Evolutionary conservation across 53 echinoderm and acorn worm genomes (phyloP), one percentile per base, ranked within the genome.

Genomic region (Temnopleurus reevesii): DNA sequence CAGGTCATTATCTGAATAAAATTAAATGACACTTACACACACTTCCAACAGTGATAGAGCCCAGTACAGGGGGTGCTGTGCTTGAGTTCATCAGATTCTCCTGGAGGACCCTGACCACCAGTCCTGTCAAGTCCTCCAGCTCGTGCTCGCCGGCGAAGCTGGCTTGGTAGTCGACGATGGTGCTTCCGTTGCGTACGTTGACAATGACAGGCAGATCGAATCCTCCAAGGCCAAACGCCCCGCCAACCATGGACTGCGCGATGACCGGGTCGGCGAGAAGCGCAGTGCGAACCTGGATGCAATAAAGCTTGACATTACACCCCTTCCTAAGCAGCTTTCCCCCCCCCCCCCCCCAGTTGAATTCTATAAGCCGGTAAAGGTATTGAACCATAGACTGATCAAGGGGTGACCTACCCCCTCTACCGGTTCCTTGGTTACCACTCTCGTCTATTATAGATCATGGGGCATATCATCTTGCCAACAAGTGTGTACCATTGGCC

Each of bases 161-260:
- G 12, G 86, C 86, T 30, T 60, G 61, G 63, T 86, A 86, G 46
- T 86, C 86, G 1, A 86, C 63, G 60, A 86, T 60, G 25, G 27
- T 43, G 15, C 86, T 86, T 12, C 86, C 86, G 15, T 59, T 59
- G 24, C 86, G 59, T 26, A 46, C 45, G 30, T 86, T 60, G 60
- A 61, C 25, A 36, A 86, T 86, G 27, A 7, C 9, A n/a, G 71
- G 71, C 8, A 41, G 5, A 41, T 71, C 41, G 23, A n/a, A 58
- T 34, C 63, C 34, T 31, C 63, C 46, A 5, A 7, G 24, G 44
- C 46, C 77, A 8, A 31, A 25, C 0, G 29, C 18, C 15, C 80
- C 51, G 43, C 80, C 51, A 10, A 80, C 80, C 8, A 80, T 46
- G 5, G 23, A 47, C 47, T 30, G 27, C 17, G 47, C 24, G 41